Base-by-base conservation (phyloP, 2,888 invertebrate species). In the Cantharis rustica region DNA sequence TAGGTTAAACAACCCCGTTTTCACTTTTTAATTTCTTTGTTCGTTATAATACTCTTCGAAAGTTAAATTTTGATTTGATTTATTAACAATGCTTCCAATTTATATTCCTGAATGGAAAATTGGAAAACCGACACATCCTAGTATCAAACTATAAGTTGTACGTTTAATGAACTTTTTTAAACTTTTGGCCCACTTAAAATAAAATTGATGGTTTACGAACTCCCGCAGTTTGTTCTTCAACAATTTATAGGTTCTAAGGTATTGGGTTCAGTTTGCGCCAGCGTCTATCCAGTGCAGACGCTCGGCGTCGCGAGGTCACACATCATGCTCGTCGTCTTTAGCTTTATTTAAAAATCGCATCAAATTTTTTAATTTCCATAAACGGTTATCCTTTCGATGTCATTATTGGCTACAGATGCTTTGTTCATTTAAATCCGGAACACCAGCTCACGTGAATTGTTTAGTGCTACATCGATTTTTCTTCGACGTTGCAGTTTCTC, bases 121-220 rank as follows among this genome's bases (percentile, higher is more conserved):
- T 5, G 47, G 47, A n/a, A 47, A 47, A 47, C 9, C 7, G n/a
- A n/a, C 2, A n/a, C 7, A 47, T 9, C n/a, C n/a, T n/a, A n/a
- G n/a, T n/a, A n/a, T n/a, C n/a, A n/a, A n/a, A n/a, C n/a, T 27
- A 27, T 27, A 27, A 27, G 4, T 47, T n/a, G n/a, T n/a, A 9
- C 47, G 47, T 47, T n/a, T 17, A 66, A 15, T 66, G 63, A 63
- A 66, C 17, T 66, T 66, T 66, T 66, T 20, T 66, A 16, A 66
- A 66, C 64, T 66, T 66, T 66, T 66, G 64, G 64, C 64, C 17
- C 64, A 66, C 64, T 66, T 66, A 66, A 66, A 66, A 66, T 66
- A 66, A 66, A 66, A 66, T 66, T 66, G n/a, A 66, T 66, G 64
- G 64, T 66, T 66, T 13, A 66, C 64, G 23, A 66, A 47, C 47